phyloP scores from a whole-genome alignment of 2,888 invertebrate species.

The Pocota personata region DNA sequence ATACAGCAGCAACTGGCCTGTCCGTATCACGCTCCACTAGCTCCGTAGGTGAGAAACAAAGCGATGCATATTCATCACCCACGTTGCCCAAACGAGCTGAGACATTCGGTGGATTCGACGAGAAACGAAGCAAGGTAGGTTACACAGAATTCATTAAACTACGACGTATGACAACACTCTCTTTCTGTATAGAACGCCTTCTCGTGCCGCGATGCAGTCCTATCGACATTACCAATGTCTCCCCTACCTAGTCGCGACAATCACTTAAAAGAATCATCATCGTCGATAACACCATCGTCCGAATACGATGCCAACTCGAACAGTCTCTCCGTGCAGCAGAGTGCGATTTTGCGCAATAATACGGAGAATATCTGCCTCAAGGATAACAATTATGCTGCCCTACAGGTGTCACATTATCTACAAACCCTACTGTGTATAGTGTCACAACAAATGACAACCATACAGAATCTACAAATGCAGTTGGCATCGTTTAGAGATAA shows the following conservation, averaged over 20 bases:
- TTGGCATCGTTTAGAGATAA: conserved; percentile 87
- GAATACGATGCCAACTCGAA: conserved; percentile 75
- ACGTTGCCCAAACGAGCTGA: conserved; percentile 96
- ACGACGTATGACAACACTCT: neutral
- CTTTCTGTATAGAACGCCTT: conserved; percentile 74
- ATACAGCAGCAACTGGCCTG: conserved; percentile 87
- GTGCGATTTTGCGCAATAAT: conserved; percentile 70
- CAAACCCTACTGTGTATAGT: conserved; percentile 94
- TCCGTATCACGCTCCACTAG: conserved; percentile 95
- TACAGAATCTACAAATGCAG: conserved; percentile 90
- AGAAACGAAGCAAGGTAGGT: conserved; percentile 81
- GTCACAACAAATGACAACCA: conserved; percentile 94
- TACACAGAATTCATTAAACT: neutral
- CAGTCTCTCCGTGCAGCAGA: conserved; percentile 70
- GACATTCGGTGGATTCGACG: conserved; percentile 98
- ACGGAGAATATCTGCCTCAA: conserved; percentile 77
- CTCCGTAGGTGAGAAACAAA: conserved; percentile 96
- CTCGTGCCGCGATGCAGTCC: conserved; percentile 84
- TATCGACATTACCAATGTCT: conserved; percentile 82
- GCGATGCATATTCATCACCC: conserved; percentile 92
- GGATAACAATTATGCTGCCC: conserved; percentile 86
- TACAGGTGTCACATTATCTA: conserved; percentile 93
- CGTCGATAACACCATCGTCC: conserved; percentile 56
- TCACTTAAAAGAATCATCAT: conserved; percentile 65
- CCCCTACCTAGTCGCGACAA: conserved; percentile 78